Percentiles rank a stretch among this genome's conserved stretches.
These are phyloP conservation scores for Larimichthys polyactis DNA, from an alignment of 2,113 vertebrate species.

Conservation along the genomic window DNA sequence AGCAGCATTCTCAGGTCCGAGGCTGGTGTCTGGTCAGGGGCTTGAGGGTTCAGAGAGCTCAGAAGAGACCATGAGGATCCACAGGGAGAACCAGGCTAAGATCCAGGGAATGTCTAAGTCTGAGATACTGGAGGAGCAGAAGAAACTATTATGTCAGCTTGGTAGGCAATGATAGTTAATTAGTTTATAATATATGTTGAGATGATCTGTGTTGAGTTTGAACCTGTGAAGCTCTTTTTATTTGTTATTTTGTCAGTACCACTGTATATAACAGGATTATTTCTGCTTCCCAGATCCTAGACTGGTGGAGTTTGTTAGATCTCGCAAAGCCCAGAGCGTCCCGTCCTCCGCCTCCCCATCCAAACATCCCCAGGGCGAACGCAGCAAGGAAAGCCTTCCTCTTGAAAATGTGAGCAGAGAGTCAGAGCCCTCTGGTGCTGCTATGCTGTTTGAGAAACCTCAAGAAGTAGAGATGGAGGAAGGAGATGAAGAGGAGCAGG, in stretches of 20 bases:
- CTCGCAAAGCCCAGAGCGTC: constrained; percentile 74
- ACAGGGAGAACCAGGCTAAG: constrained; percentile 90
- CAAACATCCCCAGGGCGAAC: constrained; percentile 40
- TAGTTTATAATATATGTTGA: background rate
- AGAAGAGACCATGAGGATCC: constrained; percentile 89
- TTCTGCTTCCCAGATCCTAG: constrained; percentile 86
- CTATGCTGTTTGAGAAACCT: constrained; percentile 34
- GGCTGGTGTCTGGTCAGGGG: constrained; percentile 90
- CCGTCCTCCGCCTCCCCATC: constrained; percentile 53
- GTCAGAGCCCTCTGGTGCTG: constrained; percentile 26
- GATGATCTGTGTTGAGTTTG: constrained; percentile 1
- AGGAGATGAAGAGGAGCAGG: constrained; percentile 57
- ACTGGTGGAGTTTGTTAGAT: constrained; percentile 91
- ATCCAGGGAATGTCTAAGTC: constrained; percentile 86
- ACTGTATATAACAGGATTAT: constrained; percentile 30
- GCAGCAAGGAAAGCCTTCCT: constrained; percentile 26
- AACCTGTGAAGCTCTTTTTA: background rate
- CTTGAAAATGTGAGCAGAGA: constrained; percentile 31
- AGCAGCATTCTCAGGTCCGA: constrained; percentile 40
- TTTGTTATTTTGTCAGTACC: constrained; percentile 16
- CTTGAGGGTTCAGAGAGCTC: constrained; percentile 79
- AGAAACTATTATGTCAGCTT: constrained; percentile 88
- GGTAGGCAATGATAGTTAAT: constrained; percentile 79
- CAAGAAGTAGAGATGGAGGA: constrained; percentile 74
- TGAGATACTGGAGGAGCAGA: constrained; percentile 91